phyloP scores from a whole-genome alignment of 1,140 invertebrate genomes.

The Anastrepha ludens region DNA sequence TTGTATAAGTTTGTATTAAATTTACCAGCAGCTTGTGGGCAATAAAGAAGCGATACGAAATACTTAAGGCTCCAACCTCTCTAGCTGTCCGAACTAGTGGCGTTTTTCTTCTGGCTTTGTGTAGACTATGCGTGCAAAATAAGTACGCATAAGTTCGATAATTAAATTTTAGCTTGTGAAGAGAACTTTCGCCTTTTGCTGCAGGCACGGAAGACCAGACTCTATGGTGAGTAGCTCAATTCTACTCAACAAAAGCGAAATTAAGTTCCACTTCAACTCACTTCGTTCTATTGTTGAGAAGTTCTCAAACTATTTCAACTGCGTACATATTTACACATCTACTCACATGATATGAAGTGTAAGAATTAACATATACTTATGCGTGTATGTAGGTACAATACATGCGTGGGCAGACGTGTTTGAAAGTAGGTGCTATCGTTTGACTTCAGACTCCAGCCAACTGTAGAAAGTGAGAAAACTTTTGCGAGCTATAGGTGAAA shows the following conservation, averaged over 20 bases:
- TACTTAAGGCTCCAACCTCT: too few relatives aligned
- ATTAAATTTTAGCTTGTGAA: conserved; percentile 17
- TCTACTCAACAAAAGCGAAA: neutral
- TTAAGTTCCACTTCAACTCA: neutral
- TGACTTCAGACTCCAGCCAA: too few relatives aligned
- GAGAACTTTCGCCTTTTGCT: neutral
- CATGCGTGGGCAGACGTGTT: neutral
- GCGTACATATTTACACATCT: neutral
- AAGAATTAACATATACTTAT: neutral
- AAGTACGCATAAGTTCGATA: neutral
- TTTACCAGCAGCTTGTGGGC: too few relatives aligned
- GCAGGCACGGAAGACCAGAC: neutral
- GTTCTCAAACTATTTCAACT: neutral
- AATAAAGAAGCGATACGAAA: too few relatives aligned
- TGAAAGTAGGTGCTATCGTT: too few relatives aligned
- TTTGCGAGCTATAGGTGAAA: neutral
- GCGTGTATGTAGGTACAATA: neutral
- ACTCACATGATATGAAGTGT: neutral
- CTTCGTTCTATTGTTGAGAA: neutral
- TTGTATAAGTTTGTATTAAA: too few relatives aligned
- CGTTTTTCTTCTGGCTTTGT: too few relatives aligned
- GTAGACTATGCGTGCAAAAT: too few relatives aligned
- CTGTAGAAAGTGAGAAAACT: too few relatives aligned
- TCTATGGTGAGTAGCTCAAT: neutral
- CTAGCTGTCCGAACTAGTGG: too few relatives aligned